Base-by-base conservation (phyloP, 2,113 vertebrate genomes). In the Gopherus evgoodei region DNA sequence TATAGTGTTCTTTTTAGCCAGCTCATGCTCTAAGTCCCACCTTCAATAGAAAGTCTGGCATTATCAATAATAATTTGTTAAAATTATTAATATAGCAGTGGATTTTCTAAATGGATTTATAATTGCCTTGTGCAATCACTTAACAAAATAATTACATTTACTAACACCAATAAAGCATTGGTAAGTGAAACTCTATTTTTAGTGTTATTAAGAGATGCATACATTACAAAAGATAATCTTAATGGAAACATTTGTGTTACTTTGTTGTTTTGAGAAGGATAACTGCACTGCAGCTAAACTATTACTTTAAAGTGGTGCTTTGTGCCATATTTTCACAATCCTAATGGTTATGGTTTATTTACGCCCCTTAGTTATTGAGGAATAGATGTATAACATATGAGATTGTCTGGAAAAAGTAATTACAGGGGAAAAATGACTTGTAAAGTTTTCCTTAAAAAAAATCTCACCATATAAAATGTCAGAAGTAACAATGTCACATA, bases 401-500 rank as follows among this genome's bases (percentile, higher is more conserved):
- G 90, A 95, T 90, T 69, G 8, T 49, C 59, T 91, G 47, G 44
- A 86, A 62, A 8, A 14, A 87, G 42, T 2, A 31, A 3, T 49
- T 88, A 80, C 54, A 47, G 76, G 22, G 90, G 75, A 80, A 85
- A 91, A 96, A 93, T 21, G 29, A 1, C 75, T 87, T 82, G 27
- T 65, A 24, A 85, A 92, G 14, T 42, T 79, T 86, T 49, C 57
- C 80, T 91, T 91, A 24, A 14, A 84, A 78, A 86, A 38, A 69
- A 93, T 42, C 35, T 88, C 56, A 13, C 52, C 5, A 8, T 42
- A 44, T 78, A 96, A 91, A 84, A 87, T 83, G 62, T 82, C 42
- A 95, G 80, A 83, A 76, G 57, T 53, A 27, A 47, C 14, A 92
- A 27, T 87, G n/a, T 76, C 86, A 89, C 69, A 53, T 50, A 93